Conservation (phyloP, 2,113 vertebrate genomes). For the Micronisus gabar region DNA sequence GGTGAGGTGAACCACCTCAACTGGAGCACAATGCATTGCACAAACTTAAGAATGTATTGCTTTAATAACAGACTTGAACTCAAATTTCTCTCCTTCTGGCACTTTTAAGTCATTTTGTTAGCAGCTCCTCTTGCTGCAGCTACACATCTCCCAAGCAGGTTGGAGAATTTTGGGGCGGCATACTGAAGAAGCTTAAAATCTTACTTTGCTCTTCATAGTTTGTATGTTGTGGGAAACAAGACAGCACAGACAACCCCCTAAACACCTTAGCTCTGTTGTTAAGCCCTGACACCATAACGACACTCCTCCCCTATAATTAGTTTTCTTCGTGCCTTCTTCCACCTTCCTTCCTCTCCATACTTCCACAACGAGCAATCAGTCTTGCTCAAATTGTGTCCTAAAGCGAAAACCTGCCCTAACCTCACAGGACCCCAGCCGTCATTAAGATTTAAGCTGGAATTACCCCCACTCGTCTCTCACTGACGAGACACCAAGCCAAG, state of each 20-base stretch:
- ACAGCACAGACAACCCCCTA: background rate
- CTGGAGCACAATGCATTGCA: background rate
- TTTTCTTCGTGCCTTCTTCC: background rate
- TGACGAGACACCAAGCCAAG: background rate
- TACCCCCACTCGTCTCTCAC: too few relatives aligned
- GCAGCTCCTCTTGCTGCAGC: background rate
- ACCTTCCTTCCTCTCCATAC: background rate
- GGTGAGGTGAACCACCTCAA: background rate
- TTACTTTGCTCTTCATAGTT: background rate
- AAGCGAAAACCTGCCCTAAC: background rate
- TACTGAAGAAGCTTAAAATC: background rate
- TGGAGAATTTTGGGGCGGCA: background rate
- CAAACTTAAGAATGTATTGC: background rate
- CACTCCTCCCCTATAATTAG: background rate
- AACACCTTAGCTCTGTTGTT: background rate
- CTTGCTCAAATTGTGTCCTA: too few relatives aligned
- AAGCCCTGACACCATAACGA: background rate
- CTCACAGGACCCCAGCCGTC: background rate
- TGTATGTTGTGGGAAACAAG: background rate
- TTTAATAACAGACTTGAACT: background rate
- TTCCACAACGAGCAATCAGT: background rate
- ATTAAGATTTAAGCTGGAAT: too few relatives aligned
- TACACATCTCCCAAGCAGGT: fast-evolving
- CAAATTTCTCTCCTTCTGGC: background rate
- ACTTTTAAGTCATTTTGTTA: background rate